phyloP scores from a whole-genome alignment of 1,140 invertebrate species.

The Scaptomyza pallida region DNA sequence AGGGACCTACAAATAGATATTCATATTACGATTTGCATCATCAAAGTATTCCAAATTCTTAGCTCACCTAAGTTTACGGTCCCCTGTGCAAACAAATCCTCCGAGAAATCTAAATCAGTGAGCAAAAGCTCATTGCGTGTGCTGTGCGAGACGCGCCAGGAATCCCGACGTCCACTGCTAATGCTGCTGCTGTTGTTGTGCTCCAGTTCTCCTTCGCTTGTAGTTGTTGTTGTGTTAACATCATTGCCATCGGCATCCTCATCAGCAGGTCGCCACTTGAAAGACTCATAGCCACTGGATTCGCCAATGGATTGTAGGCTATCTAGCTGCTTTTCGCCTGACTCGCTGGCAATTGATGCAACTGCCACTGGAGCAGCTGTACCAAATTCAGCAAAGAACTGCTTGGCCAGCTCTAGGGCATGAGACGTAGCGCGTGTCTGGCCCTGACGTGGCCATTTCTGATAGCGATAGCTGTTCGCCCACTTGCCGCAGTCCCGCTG shows the following conservation, averaged over 20 bases:
- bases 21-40: not conserved
- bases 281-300: constrained; percentile 93
- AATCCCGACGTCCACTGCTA: constrained; percentile 52
- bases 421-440: constrained; percentile 58
- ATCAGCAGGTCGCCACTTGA: constrained; percentile 88
- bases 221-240: constrained; percentile 16
- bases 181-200: constrained; percentile 53
- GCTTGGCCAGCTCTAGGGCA: constrained; percentile 75
- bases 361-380: constrained; percentile 7
- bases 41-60: constrained; percentile 1
- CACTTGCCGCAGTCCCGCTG: constrained; percentile 90
- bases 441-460: constrained; percentile 75
- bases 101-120: constrained; percentile 84
- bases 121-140: constrained; percentile 69
- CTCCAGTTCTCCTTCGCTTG: constrained; percentile 53
- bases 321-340: constrained; percentile 84
- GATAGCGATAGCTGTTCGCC: constrained; percentile 85
- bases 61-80: constrained; percentile 81
- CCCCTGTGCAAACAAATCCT: constrained; percentile 84
- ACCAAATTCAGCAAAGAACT: constrained; percentile 77
- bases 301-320: constrained; percentile 90
- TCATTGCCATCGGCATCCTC: constrained; percentile 67
- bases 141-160: constrained; percentile 84
- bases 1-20: constrained; percentile 88
- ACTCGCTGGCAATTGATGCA: constrained; percentile 17